Percentiles rank a stretch among this genome's conserved stretches.
Conservation (phyloP, 2,888 invertebrate genomes). For the Norana najaformis region DNA sequence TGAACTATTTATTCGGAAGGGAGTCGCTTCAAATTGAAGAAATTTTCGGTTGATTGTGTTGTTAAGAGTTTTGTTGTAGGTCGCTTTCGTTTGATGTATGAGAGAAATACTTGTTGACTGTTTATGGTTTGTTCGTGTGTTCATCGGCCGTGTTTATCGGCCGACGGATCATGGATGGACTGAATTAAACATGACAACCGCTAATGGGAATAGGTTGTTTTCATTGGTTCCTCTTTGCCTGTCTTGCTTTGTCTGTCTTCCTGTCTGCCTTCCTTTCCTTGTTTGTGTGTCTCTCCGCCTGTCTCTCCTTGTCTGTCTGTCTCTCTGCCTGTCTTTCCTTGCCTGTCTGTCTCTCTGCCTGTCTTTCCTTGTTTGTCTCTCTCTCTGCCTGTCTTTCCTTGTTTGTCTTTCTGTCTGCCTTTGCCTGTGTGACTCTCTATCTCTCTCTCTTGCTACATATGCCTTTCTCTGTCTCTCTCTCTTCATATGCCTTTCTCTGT, state of each 20-base stretch:
- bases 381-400: no score
- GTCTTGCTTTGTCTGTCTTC: neutral
- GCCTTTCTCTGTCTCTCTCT: neutral
- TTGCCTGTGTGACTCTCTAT: no score
- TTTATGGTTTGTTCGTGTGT: neutral
- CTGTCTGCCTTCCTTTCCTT: neutral
- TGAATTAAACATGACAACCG: slow-evolving; percentile 13
- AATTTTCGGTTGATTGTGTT: neutral
- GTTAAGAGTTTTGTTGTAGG: neutral
- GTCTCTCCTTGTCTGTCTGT: no score
- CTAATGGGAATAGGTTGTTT: neutral
- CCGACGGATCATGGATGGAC: neutral
- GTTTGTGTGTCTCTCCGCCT: no score
- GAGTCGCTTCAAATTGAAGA: neutral
- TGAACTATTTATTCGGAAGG: neutral
- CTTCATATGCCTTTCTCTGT: no score
- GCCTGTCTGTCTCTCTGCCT: neutral
- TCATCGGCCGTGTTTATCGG: neutral
- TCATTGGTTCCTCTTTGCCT: neutral
- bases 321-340: neutral
- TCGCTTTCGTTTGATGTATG: neutral
- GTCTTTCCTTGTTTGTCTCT: neutral
- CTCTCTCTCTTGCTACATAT: no score
- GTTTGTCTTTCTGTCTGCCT: neutral
- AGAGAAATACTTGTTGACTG: neutral